A percentile compares a stretch with the other conserved stretches of the same genome.
These are phyloP conservation scores for Labroides dimidiatus DNA, from an alignment of 2,797 vertebrate genomes.

Conservation along the genomic window DNA sequence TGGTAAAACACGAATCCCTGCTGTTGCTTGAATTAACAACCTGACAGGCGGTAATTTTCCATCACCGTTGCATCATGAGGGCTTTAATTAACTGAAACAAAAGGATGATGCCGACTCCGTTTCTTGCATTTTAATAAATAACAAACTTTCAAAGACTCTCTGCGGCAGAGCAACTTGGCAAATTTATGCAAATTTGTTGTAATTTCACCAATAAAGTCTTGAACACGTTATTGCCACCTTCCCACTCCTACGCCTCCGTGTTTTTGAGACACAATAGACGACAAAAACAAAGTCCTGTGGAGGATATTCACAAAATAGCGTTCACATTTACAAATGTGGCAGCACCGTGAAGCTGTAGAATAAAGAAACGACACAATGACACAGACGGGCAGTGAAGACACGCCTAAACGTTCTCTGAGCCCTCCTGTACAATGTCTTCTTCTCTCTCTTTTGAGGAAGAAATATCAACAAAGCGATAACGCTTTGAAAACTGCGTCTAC, in stretches of 20 bases:
- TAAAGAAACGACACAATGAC: background rate
- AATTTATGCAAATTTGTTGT: conserved; percentile 21
- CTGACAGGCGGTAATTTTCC: conserved; percentile 43
- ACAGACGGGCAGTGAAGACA: background rate
- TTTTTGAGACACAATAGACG: conserved; percentile 30
- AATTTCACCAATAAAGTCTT: conserved; percentile 6
- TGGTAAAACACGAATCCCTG: conserved; percentile 27
- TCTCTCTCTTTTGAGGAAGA: background rate
- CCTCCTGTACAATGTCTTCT: background rate
- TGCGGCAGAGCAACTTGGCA: background rate
- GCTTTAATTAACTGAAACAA: conserved; percentile 53
- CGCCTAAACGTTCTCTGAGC: background rate
- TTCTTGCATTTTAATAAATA: conserved; percentile 32
- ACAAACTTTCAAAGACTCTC: conserved; percentile 16
- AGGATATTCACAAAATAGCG: conserved; percentile 25
- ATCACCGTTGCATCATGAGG: conserved; percentile 41
- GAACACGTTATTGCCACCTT: conserved; percentile 25
- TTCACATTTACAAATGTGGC: background rate
- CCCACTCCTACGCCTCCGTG: conserved; percentile 37
- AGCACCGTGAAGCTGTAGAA: background rate
- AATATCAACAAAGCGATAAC: too few relatives aligned
- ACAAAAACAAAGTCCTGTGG: conserved; percentile 15
- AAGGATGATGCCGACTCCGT: conserved; percentile 32
- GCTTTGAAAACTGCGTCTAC: too few relatives aligned
- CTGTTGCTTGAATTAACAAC: conserved; percentile 28